Evolutionary conservation across 1,140 invertebrate species (phyloP).

Genomic region (Plectrocnemia conspersa): DNA sequence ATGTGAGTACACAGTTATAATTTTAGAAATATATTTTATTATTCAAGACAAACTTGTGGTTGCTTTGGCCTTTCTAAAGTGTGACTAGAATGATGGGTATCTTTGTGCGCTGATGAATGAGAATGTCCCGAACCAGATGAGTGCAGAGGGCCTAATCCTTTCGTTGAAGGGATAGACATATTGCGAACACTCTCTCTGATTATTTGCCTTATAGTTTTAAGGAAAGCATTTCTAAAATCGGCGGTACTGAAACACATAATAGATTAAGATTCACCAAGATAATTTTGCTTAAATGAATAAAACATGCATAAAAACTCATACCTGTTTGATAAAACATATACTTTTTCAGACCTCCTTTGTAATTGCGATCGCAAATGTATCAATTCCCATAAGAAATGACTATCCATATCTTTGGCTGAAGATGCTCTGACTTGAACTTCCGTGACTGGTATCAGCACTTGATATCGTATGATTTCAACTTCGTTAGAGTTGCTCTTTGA

Average conservation of each 20-base stretch:
- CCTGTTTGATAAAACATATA: slow-evolving; percentile 95
- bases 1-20: neutral
- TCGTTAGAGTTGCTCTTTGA: slow-evolving; percentile 80
- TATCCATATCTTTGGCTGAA: slow-evolving; percentile 88
- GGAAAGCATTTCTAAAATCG: slow-evolving; percentile 92
- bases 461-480: slow-evolving; percentile 92
- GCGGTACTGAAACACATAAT: slow-evolving; percentile 63
- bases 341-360: slow-evolving; percentile 90
- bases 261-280: neutral
- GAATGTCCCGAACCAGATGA: slow-evolving; percentile 40
- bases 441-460: slow-evolving; percentile 92
- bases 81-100: slow-evolving; percentile 46
- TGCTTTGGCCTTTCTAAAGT: slow-evolving; percentile 59
- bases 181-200: slow-evolving; percentile 92
- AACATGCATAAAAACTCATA: slow-evolving; percentile 43
- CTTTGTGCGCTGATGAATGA: slow-evolving; percentile 32
- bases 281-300: neutral
- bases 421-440: slow-evolving; percentile 93
- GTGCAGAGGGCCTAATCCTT: slow-evolving; percentile 55
- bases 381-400: slow-evolving; percentile 94
- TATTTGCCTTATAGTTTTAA: slow-evolving; percentile 93
- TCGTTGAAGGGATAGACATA: slow-evolving; percentile 84
- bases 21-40: neutral
- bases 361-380: slow-evolving; percentile 91
- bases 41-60: slow-evolving; percentile 41